Evolutionary conservation across 1,140 invertebrate genomes (phyloP).

Genomic region (Gryon sp.): DNA sequence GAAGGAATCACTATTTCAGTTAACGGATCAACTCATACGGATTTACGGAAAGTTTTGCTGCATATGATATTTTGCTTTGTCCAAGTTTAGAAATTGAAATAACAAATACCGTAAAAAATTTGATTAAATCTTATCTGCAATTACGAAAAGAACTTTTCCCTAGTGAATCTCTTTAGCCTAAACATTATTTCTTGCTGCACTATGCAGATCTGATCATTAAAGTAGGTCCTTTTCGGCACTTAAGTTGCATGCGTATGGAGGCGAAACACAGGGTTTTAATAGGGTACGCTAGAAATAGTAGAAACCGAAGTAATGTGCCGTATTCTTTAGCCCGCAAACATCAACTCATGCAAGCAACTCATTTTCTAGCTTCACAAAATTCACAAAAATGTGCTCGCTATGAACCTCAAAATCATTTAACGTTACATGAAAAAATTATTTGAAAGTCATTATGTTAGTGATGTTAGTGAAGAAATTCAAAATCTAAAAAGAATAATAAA

Average conservation of each 20-base stretch:
- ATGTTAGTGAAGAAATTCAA: too few species aligned
- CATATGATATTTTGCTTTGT: slow-evolving; percentile 52
- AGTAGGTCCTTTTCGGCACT: slow-evolving; percentile 17
- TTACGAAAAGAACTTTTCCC: slow-evolving; percentile 15
- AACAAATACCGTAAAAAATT: slow-evolving; percentile 32
- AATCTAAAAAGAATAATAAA: too few species aligned
- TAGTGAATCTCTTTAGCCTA: slow-evolving; percentile 9
- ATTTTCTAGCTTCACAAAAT: too few species aligned
- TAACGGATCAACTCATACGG: not conserved
- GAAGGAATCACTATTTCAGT: slow-evolving; percentile 12
- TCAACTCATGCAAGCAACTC: slow-evolving; percentile 26
- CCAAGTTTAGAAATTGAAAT: slow-evolving; percentile 47
- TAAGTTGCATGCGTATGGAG: slow-evolving; percentile 39
- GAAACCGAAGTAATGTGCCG: slow-evolving; percentile 31
- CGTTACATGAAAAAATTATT: too few species aligned
- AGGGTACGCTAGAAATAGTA: slow-evolving; percentile 23
- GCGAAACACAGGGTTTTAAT: slow-evolving; percentile 35
- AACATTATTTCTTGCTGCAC: slow-evolving; percentile 21
- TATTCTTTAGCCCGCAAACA: slow-evolving; percentile 32
- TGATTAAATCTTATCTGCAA: slow-evolving; percentile 29
- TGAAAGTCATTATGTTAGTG: too few species aligned
- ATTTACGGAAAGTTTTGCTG: too few species aligned
- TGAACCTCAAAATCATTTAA: too few species aligned
- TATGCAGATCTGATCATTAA: slow-evolving; percentile 12
- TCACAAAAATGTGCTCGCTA: too few species aligned